Evolutionary conservation across 2,888 invertebrate genomes (phyloP).

Genomic region (Elgonia sp.): DNA sequence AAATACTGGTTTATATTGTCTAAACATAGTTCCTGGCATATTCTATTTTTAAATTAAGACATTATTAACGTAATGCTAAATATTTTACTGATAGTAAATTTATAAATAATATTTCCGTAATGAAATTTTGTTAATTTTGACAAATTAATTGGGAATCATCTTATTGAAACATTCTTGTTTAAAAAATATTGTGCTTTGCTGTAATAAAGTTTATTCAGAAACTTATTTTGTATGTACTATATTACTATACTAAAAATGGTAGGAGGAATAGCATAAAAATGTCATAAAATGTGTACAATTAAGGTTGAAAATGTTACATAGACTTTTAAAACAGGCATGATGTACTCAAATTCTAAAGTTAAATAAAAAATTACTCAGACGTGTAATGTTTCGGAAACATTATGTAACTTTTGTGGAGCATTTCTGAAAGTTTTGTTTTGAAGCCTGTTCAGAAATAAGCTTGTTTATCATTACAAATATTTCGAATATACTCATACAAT

Average conservation of each 20-base stretch:
- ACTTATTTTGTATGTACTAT: background rate
- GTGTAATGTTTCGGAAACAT: slow-evolving; percentile 1
- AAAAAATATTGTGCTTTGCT: too few relatives aligned
- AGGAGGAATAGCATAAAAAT: background rate
- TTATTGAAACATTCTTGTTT: too few relatives aligned
- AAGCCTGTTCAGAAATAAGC: background rate
- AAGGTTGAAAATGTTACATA: slow-evolving; percentile 1
- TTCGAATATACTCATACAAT: too few relatives aligned
- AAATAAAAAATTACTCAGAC: background rate
- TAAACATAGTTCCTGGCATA: background rate
- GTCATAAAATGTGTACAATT: background rate
- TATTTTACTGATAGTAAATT: background rate
- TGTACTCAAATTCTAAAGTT: slow-evolving; percentile 7
- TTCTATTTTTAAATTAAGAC: background rate
- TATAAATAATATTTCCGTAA: background rate
- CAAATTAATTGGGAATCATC: background rate
- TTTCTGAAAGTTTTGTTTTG: background rate
- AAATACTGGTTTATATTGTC: slow-evolving; percentile 80
- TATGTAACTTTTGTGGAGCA: background rate
- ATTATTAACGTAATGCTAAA: background rate
- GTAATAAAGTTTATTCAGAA: too few relatives aligned
- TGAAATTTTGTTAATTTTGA: background rate
- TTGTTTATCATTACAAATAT: too few relatives aligned
- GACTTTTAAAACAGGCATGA: background rate
- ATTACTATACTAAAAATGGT: background rate